A percentile compares a stretch with the other conserved stretches of the same genome.
These are phyloP conservation scores for Archips xylosteana DNA, from an alignment of 2,888 invertebrate species.

Conservation along the genomic window DNA sequence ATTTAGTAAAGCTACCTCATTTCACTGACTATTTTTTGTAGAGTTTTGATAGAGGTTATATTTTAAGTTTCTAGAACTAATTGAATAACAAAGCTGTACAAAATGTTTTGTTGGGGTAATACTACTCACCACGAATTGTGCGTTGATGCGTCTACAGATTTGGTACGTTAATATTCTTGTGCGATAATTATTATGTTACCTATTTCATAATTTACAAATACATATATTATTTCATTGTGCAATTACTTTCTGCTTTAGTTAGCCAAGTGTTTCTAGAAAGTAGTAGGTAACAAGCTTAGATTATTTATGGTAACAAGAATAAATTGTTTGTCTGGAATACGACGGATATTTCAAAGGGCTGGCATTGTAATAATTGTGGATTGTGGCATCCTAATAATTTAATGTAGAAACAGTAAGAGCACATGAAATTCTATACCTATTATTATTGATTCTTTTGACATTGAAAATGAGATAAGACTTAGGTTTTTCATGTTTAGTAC, in stretches of 20 bases:
- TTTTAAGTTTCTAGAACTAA: conserved; percentile 53
- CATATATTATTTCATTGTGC: not conserved
- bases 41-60: conserved; percentile 62
- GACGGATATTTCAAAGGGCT: not conserved
- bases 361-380: not conserved
- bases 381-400: not conserved
- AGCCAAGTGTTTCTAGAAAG: conserved; percentile 17
- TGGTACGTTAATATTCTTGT: conserved; percentile 61
- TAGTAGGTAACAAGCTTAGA: not conserved
- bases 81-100: conserved; percentile 51
- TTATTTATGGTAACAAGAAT: not conserved
- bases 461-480: not conserved
- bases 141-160: conserved; percentile 71
- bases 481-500: no score
- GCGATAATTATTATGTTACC: not conserved
- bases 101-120: conserved; percentile 85
- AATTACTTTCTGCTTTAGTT: not conserved
- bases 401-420: not conserved
- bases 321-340: not conserved
- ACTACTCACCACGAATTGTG: conserved; percentile 81
- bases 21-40: conserved; percentile 53
- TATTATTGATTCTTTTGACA: not conserved
- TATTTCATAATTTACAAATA: not conserved
- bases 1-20: conserved; percentile 53
- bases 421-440: not conserved